Evolutionary conservation across 2,888 invertebrate species (phyloP), one percentile per base, ranked within the genome.

Genomic region (Reticulitermes lucifugus): DNA sequence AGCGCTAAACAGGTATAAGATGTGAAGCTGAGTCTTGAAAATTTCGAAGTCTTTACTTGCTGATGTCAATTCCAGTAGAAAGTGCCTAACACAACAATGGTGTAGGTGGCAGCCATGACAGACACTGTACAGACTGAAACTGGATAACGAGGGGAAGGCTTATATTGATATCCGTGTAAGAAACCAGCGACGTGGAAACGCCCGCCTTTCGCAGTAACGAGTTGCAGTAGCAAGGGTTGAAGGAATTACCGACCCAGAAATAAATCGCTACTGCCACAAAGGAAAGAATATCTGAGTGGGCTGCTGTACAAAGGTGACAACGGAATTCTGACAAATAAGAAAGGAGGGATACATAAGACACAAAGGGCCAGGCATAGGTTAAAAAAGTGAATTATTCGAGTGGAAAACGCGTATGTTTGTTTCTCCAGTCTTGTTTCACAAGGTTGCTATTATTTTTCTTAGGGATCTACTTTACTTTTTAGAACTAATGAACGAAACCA

Each of bases 171-270:
- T 71, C 71, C 14, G 29, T 29, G n/a, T 71, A 71, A 25, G 71
- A 9, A 71, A 35, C 14, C 71, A 71, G 25, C 71, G 71, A 71
- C 71, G 29, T 25, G 71, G 71, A 71, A 71, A 71, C 29, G 25
- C n/a, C 25, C 14, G 29, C 71, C 25, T 25, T 21, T 25, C 71
- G n/a, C 71, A 71, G 25, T 71, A 25, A 29, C 71, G 60, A 60
- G 22, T 60, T n/a, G 14, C 46, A 46, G 46, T 60, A 60, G 60
- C 60, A 60, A 60, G 60, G 18, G 21, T 18, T 60, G 60, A 22
- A 60, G 71, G 71, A 29, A 71, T 71, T 71, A 71, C n/a, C 71
- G 71, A 71, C 14, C 71, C 71, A 71, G 71, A 71, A 71, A 71
- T 46, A 60, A 60, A 60, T 60, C 18, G 22, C 60, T 22, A 18